Conservation (phyloP, 1,140 invertebrate species). For the Argopecten irradians region DNA sequence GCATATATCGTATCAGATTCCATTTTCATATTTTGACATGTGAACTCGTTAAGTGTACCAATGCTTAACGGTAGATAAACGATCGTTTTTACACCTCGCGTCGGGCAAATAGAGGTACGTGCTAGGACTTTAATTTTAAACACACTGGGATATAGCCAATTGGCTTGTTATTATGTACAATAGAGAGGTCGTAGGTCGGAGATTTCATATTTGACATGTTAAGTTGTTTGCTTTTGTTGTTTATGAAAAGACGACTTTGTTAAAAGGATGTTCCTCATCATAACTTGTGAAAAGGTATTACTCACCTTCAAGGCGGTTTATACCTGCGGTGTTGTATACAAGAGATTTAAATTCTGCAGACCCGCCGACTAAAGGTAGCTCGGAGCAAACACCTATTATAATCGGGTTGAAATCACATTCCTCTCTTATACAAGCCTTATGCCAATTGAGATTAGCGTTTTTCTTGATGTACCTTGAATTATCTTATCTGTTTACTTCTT, state of each 20-base stretch:
- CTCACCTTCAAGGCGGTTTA: neutral
- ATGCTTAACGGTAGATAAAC: conserved; percentile 1
- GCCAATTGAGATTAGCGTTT: neutral
- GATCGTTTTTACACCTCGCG: conserved; percentile 15
- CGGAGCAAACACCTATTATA: neutral
- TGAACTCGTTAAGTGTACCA: conserved; percentile 5
- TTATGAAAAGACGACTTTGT: neutral
- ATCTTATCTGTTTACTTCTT: neutral
- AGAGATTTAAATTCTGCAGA: neutral
- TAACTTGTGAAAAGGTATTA: conserved; percentile 8
- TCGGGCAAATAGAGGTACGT: neutral
- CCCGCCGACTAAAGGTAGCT: neutral
- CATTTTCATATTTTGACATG: conserved; percentile 23
- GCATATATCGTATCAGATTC: neutral
- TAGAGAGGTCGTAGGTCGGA: neutral
- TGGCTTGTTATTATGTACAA: neutral
- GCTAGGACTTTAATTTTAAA: neutral
- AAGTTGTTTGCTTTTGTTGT: conserved; percentile 18
- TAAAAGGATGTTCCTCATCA: neutral
- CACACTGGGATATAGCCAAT: conserved; percentile 20
- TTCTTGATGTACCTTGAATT: neutral
- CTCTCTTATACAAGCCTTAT: neutral
- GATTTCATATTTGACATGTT: conserved; percentile 23
- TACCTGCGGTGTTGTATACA: neutral
- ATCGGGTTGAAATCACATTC: neutral